These are phyloP conservation scores for Sanderia malayensis DNA, from an alignment of 30 jellyfish, hydroid and myxozoan species.

Conservation along the genomic window DNA sequence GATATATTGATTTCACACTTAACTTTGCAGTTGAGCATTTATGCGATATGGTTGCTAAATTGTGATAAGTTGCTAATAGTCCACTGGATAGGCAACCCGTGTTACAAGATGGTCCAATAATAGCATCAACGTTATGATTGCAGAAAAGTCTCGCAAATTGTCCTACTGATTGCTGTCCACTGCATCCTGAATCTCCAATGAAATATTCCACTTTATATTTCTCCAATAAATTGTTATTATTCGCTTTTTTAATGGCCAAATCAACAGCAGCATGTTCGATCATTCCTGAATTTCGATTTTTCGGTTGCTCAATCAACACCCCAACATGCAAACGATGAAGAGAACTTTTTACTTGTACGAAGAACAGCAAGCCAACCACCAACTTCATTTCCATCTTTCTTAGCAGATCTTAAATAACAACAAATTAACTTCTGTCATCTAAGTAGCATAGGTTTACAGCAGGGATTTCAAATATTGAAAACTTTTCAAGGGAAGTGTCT, in stretches of 20 bases:
- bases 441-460: no score
- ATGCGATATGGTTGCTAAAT: constrained; percentile 49
- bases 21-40: constrained; percentile 54
- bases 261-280: constrained; percentile 40
- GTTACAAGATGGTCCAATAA: constrained; percentile 80
- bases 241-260: constrained; percentile 26
- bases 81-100: constrained; percentile 69
- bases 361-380: no score
- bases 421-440: no score
- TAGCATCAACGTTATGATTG: constrained; percentile 36
- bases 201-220: constrained; percentile 14
- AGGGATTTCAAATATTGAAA: no score
- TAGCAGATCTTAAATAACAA: no score
- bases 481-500: no score
- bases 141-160: constrained; percentile 47
- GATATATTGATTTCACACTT: constrained; percentile 56
- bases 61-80: constrained; percentile 52
- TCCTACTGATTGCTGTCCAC: constrained; percentile 43
- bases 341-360: no score
- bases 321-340: constrained; percentile 34
- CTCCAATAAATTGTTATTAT: constrained; percentile 5
- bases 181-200: constrained; percentile 59
- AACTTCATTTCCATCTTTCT: no score
- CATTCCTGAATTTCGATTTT: constrained; percentile 12
- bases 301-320: constrained; percentile 20